Evolutionary conservation across 2,113 vertebrate species (phyloP).

Genomic region (Calyptommatus sinebrachiatus): DNA sequence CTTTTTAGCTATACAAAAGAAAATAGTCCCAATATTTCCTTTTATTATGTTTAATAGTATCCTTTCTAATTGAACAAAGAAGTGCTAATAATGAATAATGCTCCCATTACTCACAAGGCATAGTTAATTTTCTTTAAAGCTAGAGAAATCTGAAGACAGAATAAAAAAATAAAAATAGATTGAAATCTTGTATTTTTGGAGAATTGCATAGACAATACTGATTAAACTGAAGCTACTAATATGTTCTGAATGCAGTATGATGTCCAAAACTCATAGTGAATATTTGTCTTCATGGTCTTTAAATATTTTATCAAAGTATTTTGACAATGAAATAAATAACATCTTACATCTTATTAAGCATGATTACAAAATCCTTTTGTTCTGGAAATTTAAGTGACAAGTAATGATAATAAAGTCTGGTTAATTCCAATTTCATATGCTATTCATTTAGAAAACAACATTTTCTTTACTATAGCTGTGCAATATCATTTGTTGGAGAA

Average conservation of each 20-base stretch:
- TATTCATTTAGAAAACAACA: neutral
- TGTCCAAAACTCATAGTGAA: neutral
- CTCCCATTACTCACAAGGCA: neutral
- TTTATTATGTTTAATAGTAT: constrained; percentile 15
- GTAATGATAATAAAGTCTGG: neutral
- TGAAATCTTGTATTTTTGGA: neutral
- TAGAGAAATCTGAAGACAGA: neutral
- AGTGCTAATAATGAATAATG: neutral
- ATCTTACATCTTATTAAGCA: neutral
- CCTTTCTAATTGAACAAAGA: neutral
- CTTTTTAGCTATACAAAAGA: neutral
- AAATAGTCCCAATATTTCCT: neutral
- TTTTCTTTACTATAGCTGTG: neutral
- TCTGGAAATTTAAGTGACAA: neutral
- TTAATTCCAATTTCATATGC: neutral
- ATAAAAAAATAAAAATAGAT: neutral
- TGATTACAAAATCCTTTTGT: neutral
- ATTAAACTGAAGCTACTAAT: neutral
- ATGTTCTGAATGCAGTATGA: neutral
- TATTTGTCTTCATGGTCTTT: neutral
- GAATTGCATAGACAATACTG: neutral
- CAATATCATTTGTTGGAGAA: neutral
- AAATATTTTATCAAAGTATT: constrained; percentile 1
- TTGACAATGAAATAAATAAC: neutral
- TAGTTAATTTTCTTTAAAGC: neutral